These are phyloP conservation scores for Cybosia mesomella DNA, from an alignment of 2,888 invertebrate genomes.

Conservation along the genomic window DNA sequence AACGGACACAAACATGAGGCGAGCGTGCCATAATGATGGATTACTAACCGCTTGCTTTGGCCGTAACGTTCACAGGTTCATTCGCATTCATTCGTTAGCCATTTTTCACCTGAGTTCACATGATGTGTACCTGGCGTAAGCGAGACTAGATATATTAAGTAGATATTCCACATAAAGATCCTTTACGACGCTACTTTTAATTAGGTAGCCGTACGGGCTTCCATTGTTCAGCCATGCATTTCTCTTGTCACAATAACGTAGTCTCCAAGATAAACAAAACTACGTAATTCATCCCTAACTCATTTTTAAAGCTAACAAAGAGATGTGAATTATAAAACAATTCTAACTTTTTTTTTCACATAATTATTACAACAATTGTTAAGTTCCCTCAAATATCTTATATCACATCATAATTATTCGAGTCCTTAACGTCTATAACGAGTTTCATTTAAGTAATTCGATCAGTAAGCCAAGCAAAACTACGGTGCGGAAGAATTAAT, in stretches of 20 bases:
- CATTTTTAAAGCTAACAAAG: conserved; percentile 21
- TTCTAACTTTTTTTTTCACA: conserved; percentile 21
- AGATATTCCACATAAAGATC: conserved; percentile 49
- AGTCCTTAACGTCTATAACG: conserved; percentile 7
- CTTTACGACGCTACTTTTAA: conserved; percentile 20
- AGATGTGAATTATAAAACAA: conserved; percentile 23
- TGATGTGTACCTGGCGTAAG: conserved; percentile 25
- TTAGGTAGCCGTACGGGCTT: not conserved
- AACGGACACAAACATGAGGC: not conserved
- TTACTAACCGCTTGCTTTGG: not conserved
- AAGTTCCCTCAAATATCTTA: conserved; percentile 24
- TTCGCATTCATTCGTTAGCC: not conserved
- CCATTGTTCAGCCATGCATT: conserved; percentile 22
- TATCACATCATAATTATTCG: conserved; percentile 15
- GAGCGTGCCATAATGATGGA: not conserved
- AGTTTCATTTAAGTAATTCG: conserved; percentile 23
- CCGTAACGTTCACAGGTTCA: not conserved
- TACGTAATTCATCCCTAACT: conserved; percentile 15
- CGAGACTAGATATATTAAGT: conserved; percentile 62
- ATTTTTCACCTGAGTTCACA: not conserved
- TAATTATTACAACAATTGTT: conserved; percentile 26
- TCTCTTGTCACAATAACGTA: conserved; percentile 4
- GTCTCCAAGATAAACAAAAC: conserved; percentile 14
- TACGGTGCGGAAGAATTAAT: conserved; percentile 38
- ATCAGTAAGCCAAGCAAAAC: conserved; percentile 16